A percentile compares a stretch with the other conserved stretches of the same genome.
These are phyloP conservation scores for Vicugna pacos DNA, from an alignment of 2,113 vertebrate species.

Conservation along the genomic window DNA sequence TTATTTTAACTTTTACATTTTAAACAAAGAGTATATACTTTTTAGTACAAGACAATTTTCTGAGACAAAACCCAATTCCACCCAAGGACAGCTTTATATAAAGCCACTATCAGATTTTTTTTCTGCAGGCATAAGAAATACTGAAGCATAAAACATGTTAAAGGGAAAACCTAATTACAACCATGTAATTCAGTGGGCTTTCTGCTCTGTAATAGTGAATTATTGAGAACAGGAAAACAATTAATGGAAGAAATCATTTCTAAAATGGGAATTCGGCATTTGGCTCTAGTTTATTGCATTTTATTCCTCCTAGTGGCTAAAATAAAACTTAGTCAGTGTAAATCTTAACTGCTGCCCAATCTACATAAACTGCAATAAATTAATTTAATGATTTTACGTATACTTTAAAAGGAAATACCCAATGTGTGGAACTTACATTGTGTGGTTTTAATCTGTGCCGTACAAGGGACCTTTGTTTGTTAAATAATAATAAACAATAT, in stretches of 20 bases:
- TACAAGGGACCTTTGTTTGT: neutral
- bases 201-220: conserved; percentile 64
- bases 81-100: conserved; percentile 17
- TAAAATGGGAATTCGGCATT: conserved; percentile 49
- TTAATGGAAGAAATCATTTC: conserved; percentile 74
- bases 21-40: neutral
- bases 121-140: conserved; percentile 38
- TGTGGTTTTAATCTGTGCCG: neutral
- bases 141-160: conserved; percentile 70
- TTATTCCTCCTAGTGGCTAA: conserved; percentile 63
- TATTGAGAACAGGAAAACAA: conserved; percentile 68
- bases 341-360: conserved; percentile 39
- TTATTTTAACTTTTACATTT: conserved; percentile 22
- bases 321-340: conserved; percentile 62
- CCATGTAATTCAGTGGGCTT: conserved; percentile 38
- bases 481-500: neutral
- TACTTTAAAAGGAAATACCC: conserved; percentile 52
- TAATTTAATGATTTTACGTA: conserved; percentile 55
- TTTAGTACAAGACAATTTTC: conserved; percentile 6
- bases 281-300: conserved; percentile 47
- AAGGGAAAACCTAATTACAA: conserved; percentile 68
- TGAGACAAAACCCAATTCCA: neutral
- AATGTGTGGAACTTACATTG: neutral
- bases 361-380: conserved; percentile 58
- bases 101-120: neutral